Evolutionary conservation across 2,888 invertebrate species (phyloP).

Genomic region (Scaptomyza reducta): DNA sequence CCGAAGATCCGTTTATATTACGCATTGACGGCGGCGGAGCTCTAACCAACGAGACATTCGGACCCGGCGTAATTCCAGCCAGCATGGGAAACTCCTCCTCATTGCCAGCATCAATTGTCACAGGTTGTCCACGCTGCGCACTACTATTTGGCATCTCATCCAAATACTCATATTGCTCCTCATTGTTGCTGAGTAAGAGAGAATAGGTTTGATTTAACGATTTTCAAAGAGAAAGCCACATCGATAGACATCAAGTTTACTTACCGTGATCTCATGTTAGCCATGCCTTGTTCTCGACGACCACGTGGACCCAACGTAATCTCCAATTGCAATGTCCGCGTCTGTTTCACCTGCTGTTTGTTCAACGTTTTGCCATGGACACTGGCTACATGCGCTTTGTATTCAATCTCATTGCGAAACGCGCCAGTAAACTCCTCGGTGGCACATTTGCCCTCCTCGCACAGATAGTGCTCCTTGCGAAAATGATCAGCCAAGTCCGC

Average conservation of each 20-base stretch:
- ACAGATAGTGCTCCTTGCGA: constrained; percentile 93
- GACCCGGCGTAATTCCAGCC: constrained; percentile 83
- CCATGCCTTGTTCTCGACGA: constrained; percentile 80
- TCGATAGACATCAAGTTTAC: constrained; percentile 9
- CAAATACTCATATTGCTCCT: constrained; percentile 55
- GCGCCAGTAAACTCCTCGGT: constrained; percentile 94
- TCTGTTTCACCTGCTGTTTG: constrained; percentile 93
- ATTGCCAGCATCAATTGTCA: constrained; percentile 85
- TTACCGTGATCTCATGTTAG: constrained; percentile 76
- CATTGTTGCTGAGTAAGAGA: constrained; percentile 46
- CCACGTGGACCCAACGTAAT: constrained; percentile 92
- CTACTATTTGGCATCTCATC: constrained; percentile 60
- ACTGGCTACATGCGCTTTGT: constrained; percentile 92
- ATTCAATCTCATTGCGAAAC: constrained; percentile 95
- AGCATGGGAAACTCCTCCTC: constrained; percentile 87
- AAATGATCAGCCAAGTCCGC: constrained; percentile 94
- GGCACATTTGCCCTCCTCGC: constrained; percentile 95
- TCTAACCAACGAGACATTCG: constrained; percentile 74
- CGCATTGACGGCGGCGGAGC: constrained; percentile 85
- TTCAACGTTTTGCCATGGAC: constrained; percentile 92
- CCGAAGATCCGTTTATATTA: constrained; percentile 85
- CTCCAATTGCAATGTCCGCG: constrained; percentile 94
- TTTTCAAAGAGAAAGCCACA: too few species aligned
- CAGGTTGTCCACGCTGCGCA: constrained; percentile 40
- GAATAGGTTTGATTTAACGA: too few species aligned